Evolutionary conservation across 1,140 invertebrate species (phyloP), one percentile per base, ranked within the genome.

Genomic region (Ganaspis sp.): DNA sequence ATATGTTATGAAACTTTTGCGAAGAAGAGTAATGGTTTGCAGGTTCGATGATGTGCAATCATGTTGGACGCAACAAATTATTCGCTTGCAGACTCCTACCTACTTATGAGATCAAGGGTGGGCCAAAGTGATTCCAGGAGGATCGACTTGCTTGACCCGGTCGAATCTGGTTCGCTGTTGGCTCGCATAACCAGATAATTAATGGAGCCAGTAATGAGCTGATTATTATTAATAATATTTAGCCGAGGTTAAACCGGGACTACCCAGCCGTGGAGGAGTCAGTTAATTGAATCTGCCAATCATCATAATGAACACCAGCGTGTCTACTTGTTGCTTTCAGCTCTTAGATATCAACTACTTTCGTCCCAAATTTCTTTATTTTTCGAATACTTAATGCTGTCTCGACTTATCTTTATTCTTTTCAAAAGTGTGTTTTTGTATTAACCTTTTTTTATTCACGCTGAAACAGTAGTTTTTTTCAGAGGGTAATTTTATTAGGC

Each of bases 151-250:
- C n/a, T 64, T 64, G 58, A 71, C 12, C 54, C 73, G 75, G 78
- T 80, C 78, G 81, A 80, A 72, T 77, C 73, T 79, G 79, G 75
- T 29, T 78, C 76, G 76, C 82, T 64, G 74, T 70, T 81, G 70
- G 72, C 78, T 83, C 74, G 74, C 77, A 78, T 74, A 77, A 83
- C 74, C 77, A 75, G 86, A 89, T 90, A 90, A 90, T 90, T 90
- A 90, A 90, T 90, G 87, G 86, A 89, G 85, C 86, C 83, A 81
- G 88, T 90, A 90, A 90, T 90, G 89, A 90, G 89, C 86, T 89
- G 89, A 90, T 90, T 90, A 90, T 90, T 90, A 90, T 90, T 90
- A 90, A 90, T 90, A 90, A 90, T 90, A 90, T 90, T 90, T 90
- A 90, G 89, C 82, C 83, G 85, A 83, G 89, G 89, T 90, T 90